Percentiles rank a stretch among this genome's conserved stretches.
phyloP scores from a whole-genome alignment of 2,113 vertebrate genomes.

The Chamaea fasciata region DNA sequence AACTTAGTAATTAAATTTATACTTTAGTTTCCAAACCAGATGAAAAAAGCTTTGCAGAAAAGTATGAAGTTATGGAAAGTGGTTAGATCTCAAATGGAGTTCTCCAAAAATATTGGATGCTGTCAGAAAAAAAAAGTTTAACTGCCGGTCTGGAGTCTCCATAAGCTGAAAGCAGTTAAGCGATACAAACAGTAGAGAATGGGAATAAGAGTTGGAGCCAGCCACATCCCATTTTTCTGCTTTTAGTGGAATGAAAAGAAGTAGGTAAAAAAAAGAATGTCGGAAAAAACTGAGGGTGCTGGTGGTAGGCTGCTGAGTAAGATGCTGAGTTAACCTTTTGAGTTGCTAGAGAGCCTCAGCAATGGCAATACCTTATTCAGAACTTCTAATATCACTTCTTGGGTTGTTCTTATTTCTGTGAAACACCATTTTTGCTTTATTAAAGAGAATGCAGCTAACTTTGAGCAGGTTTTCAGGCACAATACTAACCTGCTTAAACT shows the following conservation, averaged over 20 bases:
- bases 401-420: not conserved
- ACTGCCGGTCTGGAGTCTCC: not conserved
- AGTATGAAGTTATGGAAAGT: not conserved
- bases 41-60: not conserved
- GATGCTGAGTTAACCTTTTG: not conserved
- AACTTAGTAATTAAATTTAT: not conserved
- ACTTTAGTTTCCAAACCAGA: not conserved
- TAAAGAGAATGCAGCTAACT: not conserved
- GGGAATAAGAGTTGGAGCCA: not conserved
- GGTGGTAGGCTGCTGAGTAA: not conserved
- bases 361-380: not conserved
- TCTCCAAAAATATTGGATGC: not conserved
- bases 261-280: not conserved
- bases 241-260: not conserved
- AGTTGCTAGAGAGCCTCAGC: not conserved
- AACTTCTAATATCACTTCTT: not conserved
- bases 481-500: not conserved
- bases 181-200: not conserved
- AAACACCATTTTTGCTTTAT: not conserved
- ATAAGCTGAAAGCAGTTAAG: not conserved
- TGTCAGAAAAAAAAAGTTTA: not conserved
- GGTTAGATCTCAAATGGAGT: not conserved
- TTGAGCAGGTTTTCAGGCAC: not conserved
- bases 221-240: not conserved
- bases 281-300: not conserved